Base-by-base conservation (phyloP, 2,888 invertebrate genomes). In the Diarsia rubi region DNA sequence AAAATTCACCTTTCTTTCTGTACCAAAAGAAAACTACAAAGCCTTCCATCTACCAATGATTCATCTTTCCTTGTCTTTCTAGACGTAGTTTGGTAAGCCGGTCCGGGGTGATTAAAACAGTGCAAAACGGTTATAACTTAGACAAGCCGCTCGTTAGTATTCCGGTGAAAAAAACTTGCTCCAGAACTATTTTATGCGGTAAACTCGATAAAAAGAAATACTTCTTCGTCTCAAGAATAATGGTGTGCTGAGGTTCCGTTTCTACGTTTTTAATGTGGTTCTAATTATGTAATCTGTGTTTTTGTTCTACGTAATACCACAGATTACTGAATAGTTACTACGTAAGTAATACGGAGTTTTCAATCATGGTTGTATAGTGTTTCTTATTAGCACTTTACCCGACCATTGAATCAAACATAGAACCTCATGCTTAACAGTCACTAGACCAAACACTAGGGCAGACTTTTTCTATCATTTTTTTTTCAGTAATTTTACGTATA, bases 91-190 rank as follows among this genome's bases (percentile, higher is more conserved):
- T 72, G 66, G 73, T 74, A 49, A 82, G 65, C 62, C 71, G 42
- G 77, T 72, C 72, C 31, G 54, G 45, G 68, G 74, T 83, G 81
- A 87, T 86, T 86, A 87, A 87, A 85, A 87, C 86, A 86, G 87
- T 83, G 87, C 83, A 74, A 81, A 85, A 76, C 83, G 76, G 78
- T 81, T 83, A 73, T 75, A 85, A 86, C 78, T 86, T 78, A 79
- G 83, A 82, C 77, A 79, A 85, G 79, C 27, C 47, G 31, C 84
- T 79, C 83, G 78, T 87, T 87, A 85, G 79, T 82, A 85, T 75
- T 66, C 71, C 52, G 27, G 54, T 72, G 66, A 59, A 73, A 85
- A 85, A 86, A 87, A 85, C 72, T 85, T 72, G 69, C 68, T 82
- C 70, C 44, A 59, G 57, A 75, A 66, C 64, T 66, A 62, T 69